Percentiles rank a stretch among this genome's conserved stretches.
phyloP scores from a whole-genome alignment of 2,888 invertebrate genomes.

The Dryobota labecula region DNA sequence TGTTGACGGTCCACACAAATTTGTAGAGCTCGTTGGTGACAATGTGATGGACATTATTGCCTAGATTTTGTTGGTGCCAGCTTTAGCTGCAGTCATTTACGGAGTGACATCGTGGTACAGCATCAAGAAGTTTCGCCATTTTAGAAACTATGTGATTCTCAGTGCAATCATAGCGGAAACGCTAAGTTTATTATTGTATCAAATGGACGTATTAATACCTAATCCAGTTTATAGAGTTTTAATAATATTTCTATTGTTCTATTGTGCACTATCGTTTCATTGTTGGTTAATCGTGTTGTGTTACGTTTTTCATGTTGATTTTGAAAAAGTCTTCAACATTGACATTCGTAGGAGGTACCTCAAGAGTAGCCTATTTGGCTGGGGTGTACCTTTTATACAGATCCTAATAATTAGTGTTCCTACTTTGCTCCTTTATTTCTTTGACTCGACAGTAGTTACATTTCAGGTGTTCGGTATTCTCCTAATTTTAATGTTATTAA shows the following conservation, averaged over 20 bases:
- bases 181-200: not conserved
- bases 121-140: not conserved
- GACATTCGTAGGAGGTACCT: constrained; percentile 2
- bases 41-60: not conserved
- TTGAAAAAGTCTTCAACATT: not conserved
- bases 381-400: constrained; percentile 8
- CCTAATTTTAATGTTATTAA: no score
- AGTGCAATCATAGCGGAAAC: not conserved
- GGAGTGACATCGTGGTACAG: no score
- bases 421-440: no score
- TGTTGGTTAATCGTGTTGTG: constrained; percentile 2
- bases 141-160: not conserved
- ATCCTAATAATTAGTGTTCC: not conserved
- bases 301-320: constrained; percentile 1
- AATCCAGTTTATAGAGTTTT: no score
- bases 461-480: no score
- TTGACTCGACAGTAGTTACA: no score
- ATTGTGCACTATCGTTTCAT: not conserved
- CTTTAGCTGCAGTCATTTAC: no score
- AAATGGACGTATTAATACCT: no score
- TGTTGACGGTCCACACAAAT: not conserved
- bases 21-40: not conserved
- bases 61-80: not conserved
- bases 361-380: constrained; percentile 24
- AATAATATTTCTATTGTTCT: not conserved